Evolutionary conservation across 2,113 vertebrate species (phyloP), one percentile per base, ranked within the genome.

Genomic region (Chascanopsetta lugubris): DNA sequence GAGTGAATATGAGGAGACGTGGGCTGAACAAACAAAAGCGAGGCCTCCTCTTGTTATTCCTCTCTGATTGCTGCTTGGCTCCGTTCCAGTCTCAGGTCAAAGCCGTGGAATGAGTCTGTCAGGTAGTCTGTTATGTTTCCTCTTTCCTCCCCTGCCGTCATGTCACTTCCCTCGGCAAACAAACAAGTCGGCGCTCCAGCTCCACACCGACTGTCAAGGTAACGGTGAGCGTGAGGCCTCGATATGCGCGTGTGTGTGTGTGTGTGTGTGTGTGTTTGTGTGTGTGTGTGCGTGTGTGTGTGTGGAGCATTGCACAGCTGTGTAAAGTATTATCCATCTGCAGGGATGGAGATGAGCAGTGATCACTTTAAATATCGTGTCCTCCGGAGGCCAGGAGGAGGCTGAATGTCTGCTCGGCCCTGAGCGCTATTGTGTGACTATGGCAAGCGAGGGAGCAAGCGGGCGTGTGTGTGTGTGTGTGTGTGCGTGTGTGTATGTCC

Each of bases 121-220:
- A 89, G 87, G 88, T 90, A 89, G 85, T 84, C 90, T 86, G 81
- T 88, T 87, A 82, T 86, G 81, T 88, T 93, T 93, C 92, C 92
- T 90, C 84, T 92, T 92, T 92, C 92, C 91, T 79, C 64, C 77
- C 68, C 73, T 85, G 81, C 69, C 65, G 85, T 91, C 90, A 87
- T 84, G 87, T 91, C 89, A 91, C 88, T 87, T 87, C 86, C 76
- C 74, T 69, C 56, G 65, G 61, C 88, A 90, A 91, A 93, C 90
- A 92, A 92, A 92, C 90, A 90, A 90, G 72, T 63, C 20, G 40
- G 72, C 43, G 22, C 43, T 69, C 72, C 34, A 75, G 69, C 48
- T 64, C 48, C 56, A 79, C 82, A 71, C 60, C 61, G 29, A 74
- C 66, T 59, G 78, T 77, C 73, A 72, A 83, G 75, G 84, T 83